Percentiles rank a stretch among this genome's conserved stretches.
Conservation (phyloP, 2,888 invertebrate species). For the Conchocele bisecta region DNA sequence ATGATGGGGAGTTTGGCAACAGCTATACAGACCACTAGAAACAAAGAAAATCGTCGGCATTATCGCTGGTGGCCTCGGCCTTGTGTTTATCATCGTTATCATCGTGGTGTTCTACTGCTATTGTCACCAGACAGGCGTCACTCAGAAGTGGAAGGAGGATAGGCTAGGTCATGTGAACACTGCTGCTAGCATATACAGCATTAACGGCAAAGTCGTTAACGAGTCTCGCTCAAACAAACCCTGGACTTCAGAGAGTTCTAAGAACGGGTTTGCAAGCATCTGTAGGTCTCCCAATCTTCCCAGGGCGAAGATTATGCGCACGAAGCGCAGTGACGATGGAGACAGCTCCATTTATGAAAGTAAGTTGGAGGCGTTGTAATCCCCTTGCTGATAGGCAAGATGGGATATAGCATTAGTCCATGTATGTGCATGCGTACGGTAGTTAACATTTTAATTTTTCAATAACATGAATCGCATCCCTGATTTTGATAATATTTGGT, state of each 20-base stretch:
- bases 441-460: too few relatives aligned
- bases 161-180: constrained; percentile 63
- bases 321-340: too few relatives aligned
- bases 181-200: constrained; percentile 54
- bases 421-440: too few relatives aligned
- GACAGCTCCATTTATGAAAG: too few relatives aligned
- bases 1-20: constrained; percentile 58
- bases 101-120: constrained; percentile 62
- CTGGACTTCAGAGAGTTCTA: constrained; percentile 59
- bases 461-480: too few relatives aligned
- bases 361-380: too few relatives aligned
- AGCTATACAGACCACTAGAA: constrained; percentile 55
- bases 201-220: constrained; percentile 43
- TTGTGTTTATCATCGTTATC: constrained; percentile 60
- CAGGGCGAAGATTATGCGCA: too few relatives aligned
- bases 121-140: constrained; percentile 60
- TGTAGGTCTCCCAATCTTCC: constrained; percentile 59
- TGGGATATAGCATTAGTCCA: too few relatives aligned
- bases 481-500: too few relatives aligned
- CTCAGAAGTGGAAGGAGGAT: constrained; percentile 60
- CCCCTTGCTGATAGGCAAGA: too few relatives aligned
- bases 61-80: constrained; percentile 57
- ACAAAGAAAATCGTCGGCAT: constrained; percentile 64
- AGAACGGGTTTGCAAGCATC: constrained; percentile 55
- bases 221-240: constrained; percentile 16